Evolutionary conservation across 1,140 invertebrate genomes (phyloP), one percentile per base, ranked within the genome.

Genomic region (Drosophila melanica): DNA sequence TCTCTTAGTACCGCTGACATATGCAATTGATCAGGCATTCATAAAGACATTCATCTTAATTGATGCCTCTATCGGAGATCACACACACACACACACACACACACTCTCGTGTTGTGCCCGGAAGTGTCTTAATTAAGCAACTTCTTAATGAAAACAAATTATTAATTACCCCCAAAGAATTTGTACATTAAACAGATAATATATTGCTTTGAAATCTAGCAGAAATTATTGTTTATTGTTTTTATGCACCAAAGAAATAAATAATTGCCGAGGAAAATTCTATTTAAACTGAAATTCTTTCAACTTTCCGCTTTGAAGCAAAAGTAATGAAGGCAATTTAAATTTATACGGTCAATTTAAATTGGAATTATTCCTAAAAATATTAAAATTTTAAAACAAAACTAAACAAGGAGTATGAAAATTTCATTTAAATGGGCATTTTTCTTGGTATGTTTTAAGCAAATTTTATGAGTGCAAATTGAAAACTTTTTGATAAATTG

Each of bases 31-130:
- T 41, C 12, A n/a, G 45, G 42, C 11, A 47, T 45, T 27, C 14
- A 51, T 35, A 6, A 16, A 7, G 72, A 80, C 77, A 84, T 84
- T 70, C 58, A 86, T 85, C 81, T 86, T 71, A 85, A 81, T 85
- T 86, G 81, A 86, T 85, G 59, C 45, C 51, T 63, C 51, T 58
- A 42, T 37, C 60, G 44, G 37, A 23, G 33, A 41, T 27, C 47
- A 20, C 14, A 4, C 16, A 47, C 44, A n/a, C n/a, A 35, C 27
- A 54, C 35, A 35, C 14, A 6, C 33, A 35, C 20, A 14, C 35
- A 18, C 30, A 20, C 14, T 10, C 10, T 53, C 4, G 9, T 23
- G 20, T 10, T 54, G 51, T 51, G 39, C 4, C 58, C 51, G 73
- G 62, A 79, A 85, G 57, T 72, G 45, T 73, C 81, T 79, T 64